phyloP scores from a whole-genome alignment of 2,113 vertebrate genomes.

The Mystacornis crossleyi region DNA sequence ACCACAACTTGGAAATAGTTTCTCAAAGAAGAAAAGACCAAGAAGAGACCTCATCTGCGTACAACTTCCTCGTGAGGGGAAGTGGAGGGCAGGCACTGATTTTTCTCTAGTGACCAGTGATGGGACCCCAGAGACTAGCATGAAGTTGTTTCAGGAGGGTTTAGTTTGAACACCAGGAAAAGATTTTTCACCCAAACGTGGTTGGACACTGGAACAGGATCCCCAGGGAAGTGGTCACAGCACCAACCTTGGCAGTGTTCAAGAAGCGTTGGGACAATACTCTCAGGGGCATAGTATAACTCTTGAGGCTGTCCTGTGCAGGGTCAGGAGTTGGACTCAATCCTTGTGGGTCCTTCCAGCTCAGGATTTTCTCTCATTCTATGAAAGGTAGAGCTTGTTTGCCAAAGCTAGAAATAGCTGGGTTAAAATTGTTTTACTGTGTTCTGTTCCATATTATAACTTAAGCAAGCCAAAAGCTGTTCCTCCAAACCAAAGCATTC shows the following conservation, averaged over 20 bases:
- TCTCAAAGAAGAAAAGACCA: background rate
- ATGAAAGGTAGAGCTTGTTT: background rate
- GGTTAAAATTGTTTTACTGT: constrained; percentile 2
- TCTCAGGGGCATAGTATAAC: background rate
- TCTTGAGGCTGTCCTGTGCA: background rate
- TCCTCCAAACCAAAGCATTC: constrained; percentile 57
- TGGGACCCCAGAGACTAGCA: background rate
- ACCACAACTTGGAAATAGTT: background rate
- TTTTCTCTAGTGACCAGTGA: background rate
- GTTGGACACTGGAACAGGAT: background rate
- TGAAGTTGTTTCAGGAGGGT: background rate
- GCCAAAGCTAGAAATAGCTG: constrained; percentile 50
- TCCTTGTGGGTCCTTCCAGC: background rate
- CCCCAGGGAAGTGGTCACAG: background rate
- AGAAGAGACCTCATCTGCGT: background rate
- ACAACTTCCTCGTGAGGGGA: background rate
- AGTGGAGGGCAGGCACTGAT: background rate
- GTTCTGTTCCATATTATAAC: constrained; percentile 55
- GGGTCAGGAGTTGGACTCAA: background rate
- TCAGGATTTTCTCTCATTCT: background rate
- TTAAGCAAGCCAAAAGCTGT: constrained; percentile 43
- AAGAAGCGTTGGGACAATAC: background rate
- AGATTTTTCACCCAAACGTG: background rate
- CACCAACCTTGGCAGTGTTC: background rate
- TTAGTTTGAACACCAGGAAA: background rate